Percentiles rank a stretch among this genome's conserved stretches.
Conservation (phyloP, 2,113 vertebrate genomes). For the Grammomys dolichurus region DNA sequence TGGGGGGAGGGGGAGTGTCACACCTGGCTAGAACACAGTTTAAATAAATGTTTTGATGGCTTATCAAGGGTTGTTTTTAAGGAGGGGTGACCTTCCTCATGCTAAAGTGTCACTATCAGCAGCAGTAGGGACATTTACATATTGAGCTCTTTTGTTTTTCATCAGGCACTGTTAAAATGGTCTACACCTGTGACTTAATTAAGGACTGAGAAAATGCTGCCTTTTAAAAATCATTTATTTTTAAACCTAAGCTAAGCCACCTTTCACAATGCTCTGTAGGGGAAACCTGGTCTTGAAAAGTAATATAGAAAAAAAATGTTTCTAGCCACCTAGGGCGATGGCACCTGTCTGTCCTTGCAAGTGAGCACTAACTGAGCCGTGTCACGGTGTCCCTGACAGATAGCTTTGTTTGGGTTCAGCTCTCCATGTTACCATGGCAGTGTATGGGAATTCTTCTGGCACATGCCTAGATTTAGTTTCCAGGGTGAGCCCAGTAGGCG, state of each 20-base stretch:
- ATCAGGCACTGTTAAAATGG: neutral
- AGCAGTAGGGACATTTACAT: neutral
- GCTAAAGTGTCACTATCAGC: neutral
- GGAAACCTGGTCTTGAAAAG: neutral
- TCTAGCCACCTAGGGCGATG: neutral
- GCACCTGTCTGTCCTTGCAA: accelerated
- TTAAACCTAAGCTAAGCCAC: neutral
- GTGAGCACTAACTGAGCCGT: neutral
- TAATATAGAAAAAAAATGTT: too few species aligned
- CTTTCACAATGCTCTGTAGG: neutral
- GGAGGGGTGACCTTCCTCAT: neutral
- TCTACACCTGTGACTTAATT: neutral
- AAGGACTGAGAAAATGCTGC: neutral
- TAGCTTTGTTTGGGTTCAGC: neutral
- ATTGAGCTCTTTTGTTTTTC: neutral
- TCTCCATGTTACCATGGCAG: neutral
- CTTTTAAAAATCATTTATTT: neutral
- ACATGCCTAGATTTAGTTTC: too few species aligned
- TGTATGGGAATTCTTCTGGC: neutral
- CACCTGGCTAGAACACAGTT: neutral
- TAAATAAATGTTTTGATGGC: neutral
- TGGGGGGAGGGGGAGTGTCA: too few species aligned
- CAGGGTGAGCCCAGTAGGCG: accelerated
- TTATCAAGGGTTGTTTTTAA: neutral
- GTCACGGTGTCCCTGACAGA: accelerated